These are phyloP conservation scores for Neria commutata DNA, from an alignment of 2,888 invertebrate species.

Conservation along the genomic window DNA sequence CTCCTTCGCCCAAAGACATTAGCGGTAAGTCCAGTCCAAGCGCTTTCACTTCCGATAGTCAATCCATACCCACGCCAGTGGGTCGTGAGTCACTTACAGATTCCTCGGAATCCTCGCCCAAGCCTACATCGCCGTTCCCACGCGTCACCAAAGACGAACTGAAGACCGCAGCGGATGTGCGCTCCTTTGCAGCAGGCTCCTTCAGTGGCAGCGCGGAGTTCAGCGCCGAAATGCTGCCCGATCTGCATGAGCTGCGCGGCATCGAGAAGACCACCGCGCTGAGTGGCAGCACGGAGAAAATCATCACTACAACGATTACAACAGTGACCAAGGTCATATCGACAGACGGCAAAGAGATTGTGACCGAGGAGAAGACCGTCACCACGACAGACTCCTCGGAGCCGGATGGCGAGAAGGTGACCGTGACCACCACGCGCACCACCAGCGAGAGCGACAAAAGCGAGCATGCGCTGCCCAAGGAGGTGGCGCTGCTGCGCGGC, in stretches of 20 bases:
- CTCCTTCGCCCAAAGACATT: constrained; percentile 61
- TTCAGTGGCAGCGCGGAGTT: constrained; percentile 21
- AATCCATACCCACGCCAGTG: constrained; percentile 67
- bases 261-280: constrained; percentile 52
- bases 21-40: constrained; percentile 62
- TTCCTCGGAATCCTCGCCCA: constrained; percentile 60
- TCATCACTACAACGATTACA: constrained; percentile 60
- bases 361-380: constrained; percentile 60
- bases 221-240: constrained; percentile 52
- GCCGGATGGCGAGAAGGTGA: constrained; percentile 63
- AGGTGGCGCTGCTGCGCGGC: constrained; percentile 66
- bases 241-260: constrained; percentile 55
- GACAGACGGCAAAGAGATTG: constrained; percentile 58
- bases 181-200: constrained; percentile 46
- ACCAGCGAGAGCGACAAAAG: constrained; percentile 63
- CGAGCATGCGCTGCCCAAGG: constrained; percentile 59
- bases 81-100: constrained; percentile 67
- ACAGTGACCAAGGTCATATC: constrained; percentile 61
- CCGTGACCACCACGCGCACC: constrained; percentile 64
- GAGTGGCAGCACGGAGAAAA: constrained; percentile 57
- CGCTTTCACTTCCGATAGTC: constrained; percentile 65
- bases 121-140: constrained; percentile 61
- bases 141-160: constrained; percentile 56
- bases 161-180: constrained; percentile 45
- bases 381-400: constrained; percentile 61